Evolutionary conservation across 2,888 invertebrate genomes (phyloP).

Genomic region (Auanema freiburgensis): DNA sequence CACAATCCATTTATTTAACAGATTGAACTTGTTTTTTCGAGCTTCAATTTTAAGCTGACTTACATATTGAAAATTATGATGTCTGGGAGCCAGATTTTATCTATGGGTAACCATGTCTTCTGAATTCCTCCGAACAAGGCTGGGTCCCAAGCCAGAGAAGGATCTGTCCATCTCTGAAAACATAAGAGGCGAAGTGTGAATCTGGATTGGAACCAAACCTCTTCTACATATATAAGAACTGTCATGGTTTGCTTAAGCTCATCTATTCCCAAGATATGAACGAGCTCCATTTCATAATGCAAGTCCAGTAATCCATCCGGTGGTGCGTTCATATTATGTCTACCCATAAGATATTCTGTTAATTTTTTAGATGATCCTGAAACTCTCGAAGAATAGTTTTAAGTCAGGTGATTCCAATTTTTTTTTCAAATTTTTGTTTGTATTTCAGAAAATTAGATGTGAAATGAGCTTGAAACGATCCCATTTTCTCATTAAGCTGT

Average conservation of each 20-base stretch:
- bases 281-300: slow-evolving; percentile 57
- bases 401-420: no score
- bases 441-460: no score
- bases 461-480: no score
- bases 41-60: slow-evolving; percentile 64
- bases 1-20: neutral
- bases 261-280: slow-evolving; percentile 61
- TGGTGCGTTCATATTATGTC: slow-evolving; percentile 56
- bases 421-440: slow-evolving; percentile 1
- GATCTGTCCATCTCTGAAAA: slow-evolving; percentile 78
- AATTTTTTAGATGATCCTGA: slow-evolving; percentile 53
- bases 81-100: slow-evolving; percentile 84
- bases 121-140: slow-evolving; percentile 81
- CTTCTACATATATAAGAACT: slow-evolving; percentile 59
- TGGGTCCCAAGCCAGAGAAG: slow-evolving; percentile 81
- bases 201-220: slow-evolving; percentile 30
- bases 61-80: slow-evolving; percentile 87
- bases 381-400: slow-evolving; percentile 1
- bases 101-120: slow-evolving; percentile 81
- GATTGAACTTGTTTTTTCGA: neutral
- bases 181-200: neutral
- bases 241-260: slow-evolving; percentile 63
- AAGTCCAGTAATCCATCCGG: slow-evolving; percentile 59
- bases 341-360: slow-evolving; percentile 52
- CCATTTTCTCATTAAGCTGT: no score